A percentile compares a stretch with the other conserved stretches of the same genome.
Conservation (phyloP, 2,797 vertebrate species). For the Tachyglossus aculeatus region DNA sequence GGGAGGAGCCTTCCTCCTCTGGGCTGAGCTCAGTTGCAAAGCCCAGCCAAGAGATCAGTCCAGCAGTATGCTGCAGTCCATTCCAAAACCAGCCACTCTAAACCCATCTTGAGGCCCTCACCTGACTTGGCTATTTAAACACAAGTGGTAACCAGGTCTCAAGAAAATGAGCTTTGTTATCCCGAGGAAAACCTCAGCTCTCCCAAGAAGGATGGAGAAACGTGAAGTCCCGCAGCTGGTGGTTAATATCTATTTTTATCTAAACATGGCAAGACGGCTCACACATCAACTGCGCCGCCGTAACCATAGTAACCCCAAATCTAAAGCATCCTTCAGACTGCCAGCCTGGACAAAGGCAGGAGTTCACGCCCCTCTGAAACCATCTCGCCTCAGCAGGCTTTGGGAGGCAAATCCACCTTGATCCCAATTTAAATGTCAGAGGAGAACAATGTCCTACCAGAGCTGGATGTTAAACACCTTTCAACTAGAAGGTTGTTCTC, state of each 20-base stretch:
- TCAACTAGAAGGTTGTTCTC: slow-evolving; percentile 20
- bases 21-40: slow-evolving; percentile 49
- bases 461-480: slow-evolving; percentile 22
- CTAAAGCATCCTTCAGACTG: slow-evolving; percentile 64
- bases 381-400: slow-evolving; percentile 45
- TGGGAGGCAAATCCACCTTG: slow-evolving; percentile 33
- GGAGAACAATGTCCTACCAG: slow-evolving; percentile 27
- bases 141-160: slow-evolving; percentile 16
- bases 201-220: slow-evolving; percentile 33
- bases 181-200: slow-evolving; percentile 35
- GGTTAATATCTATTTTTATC: slow-evolving; percentile 73
- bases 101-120: slow-evolving; percentile 54
- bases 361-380: slow-evolving; percentile 56
- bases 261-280: slow-evolving; percentile 54
- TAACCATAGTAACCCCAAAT: slow-evolving; percentile 76
- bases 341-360: slow-evolving; percentile 62
- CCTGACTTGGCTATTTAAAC: slow-evolving; percentile 49
- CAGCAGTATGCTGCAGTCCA: slow-evolving; percentile 48
- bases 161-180: neutral
- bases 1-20: slow-evolving; percentile 56
- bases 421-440: slow-evolving; percentile 43
- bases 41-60: slow-evolving; percentile 43
- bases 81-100: slow-evolving; percentile 65
- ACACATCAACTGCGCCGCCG: slow-evolving; percentile 54
- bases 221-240: slow-evolving; percentile 38